Evolutionary conservation across 2,888 invertebrate species (phyloP).

Genomic region (Caenorhabditis auriculariae): DNA sequence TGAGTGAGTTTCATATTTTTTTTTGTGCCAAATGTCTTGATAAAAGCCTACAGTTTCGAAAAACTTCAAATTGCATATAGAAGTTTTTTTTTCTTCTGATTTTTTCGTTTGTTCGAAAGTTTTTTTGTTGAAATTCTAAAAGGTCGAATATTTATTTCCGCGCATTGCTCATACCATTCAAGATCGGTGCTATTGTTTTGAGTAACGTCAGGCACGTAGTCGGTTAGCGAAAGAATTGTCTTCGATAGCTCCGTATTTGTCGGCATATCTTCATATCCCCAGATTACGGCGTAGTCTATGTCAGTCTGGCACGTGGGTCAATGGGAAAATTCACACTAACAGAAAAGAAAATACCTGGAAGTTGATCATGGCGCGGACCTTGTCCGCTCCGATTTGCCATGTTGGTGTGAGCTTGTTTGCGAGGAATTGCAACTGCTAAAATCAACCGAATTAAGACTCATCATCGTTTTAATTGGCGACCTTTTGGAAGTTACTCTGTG

Average conservation of each 20-base stretch:
- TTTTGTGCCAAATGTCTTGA: background rate
- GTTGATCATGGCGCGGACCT: slow-evolving; percentile 41
- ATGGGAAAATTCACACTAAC: slow-evolving; percentile 1
- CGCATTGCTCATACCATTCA: slow-evolving; percentile 13
- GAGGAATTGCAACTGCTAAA: slow-evolving; percentile 38
- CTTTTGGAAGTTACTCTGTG: slow-evolving; percentile 35
- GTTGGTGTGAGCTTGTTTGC: slow-evolving; percentile 34
- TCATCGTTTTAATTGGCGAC: background rate
- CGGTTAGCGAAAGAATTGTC: slow-evolving; percentile 26
- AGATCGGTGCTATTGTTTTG: slow-evolving; percentile 37
- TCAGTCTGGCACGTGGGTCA: slow-evolving; percentile 5
- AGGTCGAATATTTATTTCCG: too few relatives aligned
- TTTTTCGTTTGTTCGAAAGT: too few relatives aligned
- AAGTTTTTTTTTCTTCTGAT: too few relatives aligned
- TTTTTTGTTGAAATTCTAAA: too few relatives aligned
- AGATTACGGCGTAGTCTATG: slow-evolving; percentile 33
- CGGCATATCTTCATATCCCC: slow-evolving; percentile 14
- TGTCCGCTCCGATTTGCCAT: slow-evolving; percentile 37
- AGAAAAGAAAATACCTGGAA: slow-evolving; percentile 32
- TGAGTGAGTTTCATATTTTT: background rate
- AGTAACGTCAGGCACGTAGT: slow-evolving; percentile 37
- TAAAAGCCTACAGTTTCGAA: background rate
- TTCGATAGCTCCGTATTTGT: slow-evolving; percentile 20
- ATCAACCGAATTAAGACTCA: background rate
- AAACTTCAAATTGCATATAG: too few relatives aligned